Percentiles rank a stretch among this genome's conserved stretches.
Conservation (phyloP, 2,888 invertebrate genomes). For the Phania funesta region DNA sequence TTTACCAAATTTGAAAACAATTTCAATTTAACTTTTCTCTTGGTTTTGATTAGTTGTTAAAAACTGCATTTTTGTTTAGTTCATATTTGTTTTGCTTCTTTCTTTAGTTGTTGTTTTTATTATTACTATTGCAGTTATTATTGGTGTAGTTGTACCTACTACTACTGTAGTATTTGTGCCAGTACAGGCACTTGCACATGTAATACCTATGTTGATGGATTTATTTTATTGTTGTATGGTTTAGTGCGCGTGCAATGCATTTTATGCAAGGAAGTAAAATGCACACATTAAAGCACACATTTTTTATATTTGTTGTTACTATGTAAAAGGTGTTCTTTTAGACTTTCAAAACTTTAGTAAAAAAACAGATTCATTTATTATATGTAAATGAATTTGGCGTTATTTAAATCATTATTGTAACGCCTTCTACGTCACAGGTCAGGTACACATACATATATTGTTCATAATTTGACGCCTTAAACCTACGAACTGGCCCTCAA, state of each 20-base stretch:
- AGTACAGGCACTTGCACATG: not conserved
- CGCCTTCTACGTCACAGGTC: too few species aligned
- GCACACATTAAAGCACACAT: constrained; percentile 36
- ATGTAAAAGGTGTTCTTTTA: not conserved
- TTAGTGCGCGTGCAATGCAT: constrained; percentile 65
- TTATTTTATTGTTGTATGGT: constrained; percentile 43
- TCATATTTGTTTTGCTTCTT: constrained; percentile 29
- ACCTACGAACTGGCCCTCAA: too few species aligned
- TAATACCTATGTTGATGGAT: constrained; percentile 38
- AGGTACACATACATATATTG: too few species aligned
- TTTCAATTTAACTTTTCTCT: constrained; percentile 35
- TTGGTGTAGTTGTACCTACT: constrained; percentile 3
- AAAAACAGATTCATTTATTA: too few species aligned
- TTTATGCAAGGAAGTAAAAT: constrained; percentile 55
- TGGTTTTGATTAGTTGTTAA: not conserved
- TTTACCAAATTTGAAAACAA: not conserved
- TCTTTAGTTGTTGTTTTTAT: not conserved
- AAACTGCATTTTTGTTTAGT: constrained; percentile 41
- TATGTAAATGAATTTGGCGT: too few species aligned
- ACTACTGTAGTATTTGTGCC: constrained; percentile 50
- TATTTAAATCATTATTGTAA: too few species aligned
- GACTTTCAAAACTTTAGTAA: too few species aligned
- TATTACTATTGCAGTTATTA: constrained; percentile 20
- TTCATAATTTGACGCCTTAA: too few species aligned
- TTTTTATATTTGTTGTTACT: constrained; percentile 41